Evolutionary conservation across 2,113 vertebrate species (phyloP).

Genomic region (Hyperopisus bebe): DNA sequence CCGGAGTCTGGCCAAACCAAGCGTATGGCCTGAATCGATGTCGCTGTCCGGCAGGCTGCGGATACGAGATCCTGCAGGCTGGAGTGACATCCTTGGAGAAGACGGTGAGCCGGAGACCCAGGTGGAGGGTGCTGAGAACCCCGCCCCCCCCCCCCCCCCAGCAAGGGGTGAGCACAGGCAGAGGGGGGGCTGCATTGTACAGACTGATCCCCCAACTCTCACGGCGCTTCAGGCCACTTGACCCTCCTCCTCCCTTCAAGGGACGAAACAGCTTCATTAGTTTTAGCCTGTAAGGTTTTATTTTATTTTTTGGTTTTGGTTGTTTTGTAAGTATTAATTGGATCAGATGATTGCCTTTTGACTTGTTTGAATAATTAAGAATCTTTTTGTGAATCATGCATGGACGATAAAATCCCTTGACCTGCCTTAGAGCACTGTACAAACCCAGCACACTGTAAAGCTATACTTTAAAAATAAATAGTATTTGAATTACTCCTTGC

Average conservation of each 20-base stretch:
- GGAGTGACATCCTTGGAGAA: slow-evolving; percentile 4
- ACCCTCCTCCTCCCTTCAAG: slow-evolving; percentile 23
- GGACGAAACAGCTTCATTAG: slow-evolving; percentile 25
- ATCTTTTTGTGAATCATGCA: slow-evolving; percentile 39
- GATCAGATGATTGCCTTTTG: slow-evolving; percentile 30
- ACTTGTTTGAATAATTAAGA: slow-evolving; percentile 23
- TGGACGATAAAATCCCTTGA: slow-evolving; percentile 34
- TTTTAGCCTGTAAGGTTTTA: slow-evolving; percentile 29
- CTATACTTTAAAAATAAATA: slow-evolving; percentile 38
- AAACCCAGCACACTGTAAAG: slow-evolving; percentile 45
- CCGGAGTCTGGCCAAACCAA: slow-evolving; percentile 20
- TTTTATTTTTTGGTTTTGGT: slow-evolving; percentile 11
- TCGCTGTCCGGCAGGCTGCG: neutral
- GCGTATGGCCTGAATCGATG: slow-evolving; percentile 22
- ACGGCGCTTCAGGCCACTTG: slow-evolving; percentile 22
- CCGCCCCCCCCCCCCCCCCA: neutral
- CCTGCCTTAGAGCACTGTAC: slow-evolving; percentile 40
- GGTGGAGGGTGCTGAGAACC: neutral
- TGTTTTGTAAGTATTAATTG: slow-evolving; percentile 23
- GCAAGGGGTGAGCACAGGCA: neutral
- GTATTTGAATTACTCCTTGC: slow-evolving; percentile 34
- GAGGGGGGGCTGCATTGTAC: neutral
- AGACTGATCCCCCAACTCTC: slow-evolving; percentile 7
- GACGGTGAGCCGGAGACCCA: neutral
- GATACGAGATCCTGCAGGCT: neutral